phyloP scores from a whole-genome alignment of 1,140 invertebrate species.

The Eurosta solidaginis region DNA sequence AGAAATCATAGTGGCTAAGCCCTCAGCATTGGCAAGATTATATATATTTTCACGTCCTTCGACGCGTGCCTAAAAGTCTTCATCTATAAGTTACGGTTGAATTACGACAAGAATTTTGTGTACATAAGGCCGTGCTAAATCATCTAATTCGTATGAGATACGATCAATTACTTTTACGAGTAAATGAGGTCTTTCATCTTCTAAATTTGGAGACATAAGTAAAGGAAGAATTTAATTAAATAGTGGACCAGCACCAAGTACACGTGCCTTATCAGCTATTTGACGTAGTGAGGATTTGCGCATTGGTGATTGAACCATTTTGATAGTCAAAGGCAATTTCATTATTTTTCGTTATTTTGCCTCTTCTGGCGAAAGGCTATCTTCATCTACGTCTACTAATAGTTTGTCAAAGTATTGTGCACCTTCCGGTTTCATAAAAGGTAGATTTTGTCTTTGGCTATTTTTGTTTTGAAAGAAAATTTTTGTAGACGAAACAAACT shows the following conservation, averaged over 20 bases:
- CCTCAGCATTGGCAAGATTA: constrained; percentile 98
- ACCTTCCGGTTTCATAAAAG: constrained; percentile 99
- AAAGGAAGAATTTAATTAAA: constrained; percentile 99
- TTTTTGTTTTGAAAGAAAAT: too few species aligned
- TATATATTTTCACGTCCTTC: constrained; percentile 99
- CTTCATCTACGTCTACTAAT: constrained; percentile 97
- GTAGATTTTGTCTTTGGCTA: constrained; percentile 87
- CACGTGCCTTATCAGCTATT: constrained; percentile 97
- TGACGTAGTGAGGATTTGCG: constrained; percentile 95
- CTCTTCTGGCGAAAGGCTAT: constrained; percentile 92
- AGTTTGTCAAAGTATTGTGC: constrained; percentile 99
- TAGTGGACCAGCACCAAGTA: constrained; percentile 96
- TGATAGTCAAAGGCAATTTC: constrained; percentile 97
- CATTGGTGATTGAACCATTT: constrained; percentile 99
- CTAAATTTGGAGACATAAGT: constrained; percentile 98
- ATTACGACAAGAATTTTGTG: constrained; percentile 99
- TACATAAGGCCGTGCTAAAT: constrained; percentile 97
- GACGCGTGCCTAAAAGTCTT: constrained; percentile 99
- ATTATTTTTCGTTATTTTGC: constrained; percentile 99
- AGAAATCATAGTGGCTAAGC: constrained; percentile 99
- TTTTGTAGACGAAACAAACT: too few species aligned
- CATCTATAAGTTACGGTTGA: constrained; percentile 97
- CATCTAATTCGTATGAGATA: constrained; percentile 98
- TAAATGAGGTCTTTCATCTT: constrained; percentile 98
- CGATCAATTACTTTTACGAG: constrained; percentile 99